Evolutionary conservation across 2,113 vertebrate genomes (phyloP).

Genomic region (Phalacrocorax aristotelis): DNA sequence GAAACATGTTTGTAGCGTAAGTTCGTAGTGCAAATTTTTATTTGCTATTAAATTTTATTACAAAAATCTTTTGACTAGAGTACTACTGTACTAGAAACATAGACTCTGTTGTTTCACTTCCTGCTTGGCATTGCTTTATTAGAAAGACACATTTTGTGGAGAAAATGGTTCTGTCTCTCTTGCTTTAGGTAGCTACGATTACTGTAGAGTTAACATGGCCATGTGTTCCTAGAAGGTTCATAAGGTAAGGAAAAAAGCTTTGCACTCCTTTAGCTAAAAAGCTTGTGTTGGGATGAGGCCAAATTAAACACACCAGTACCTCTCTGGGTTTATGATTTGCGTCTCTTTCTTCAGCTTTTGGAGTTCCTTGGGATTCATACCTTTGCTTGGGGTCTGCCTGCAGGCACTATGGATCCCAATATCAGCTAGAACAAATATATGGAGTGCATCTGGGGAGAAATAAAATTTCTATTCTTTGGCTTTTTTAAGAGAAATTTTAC

Average conservation of each 20-base stretch:
- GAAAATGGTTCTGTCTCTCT: background rate
- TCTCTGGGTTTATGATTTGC: background rate
- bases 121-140: background rate
- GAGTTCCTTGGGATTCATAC: background rate
- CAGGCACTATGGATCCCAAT: background rate
- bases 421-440: background rate
- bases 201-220: background rate
- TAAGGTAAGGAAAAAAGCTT: background rate
- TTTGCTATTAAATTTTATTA: background rate
- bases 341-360: background rate
- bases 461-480: background rate
- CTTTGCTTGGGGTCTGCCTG: background rate
- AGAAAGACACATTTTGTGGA: slow-evolving; percentile 19
- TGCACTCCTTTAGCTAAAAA: background rate
- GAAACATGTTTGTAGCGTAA: background rate
- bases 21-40: background rate
- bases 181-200: background rate
- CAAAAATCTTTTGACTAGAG: background rate
- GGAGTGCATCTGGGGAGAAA: background rate
- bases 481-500: background rate
- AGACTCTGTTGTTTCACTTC: background rate
- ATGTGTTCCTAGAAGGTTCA: background rate
- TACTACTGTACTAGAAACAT: background rate
- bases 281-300: slow-evolving; percentile 44
- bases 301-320: slow-evolving; percentile 9